A percentile compares a stretch with the other conserved stretches of the same genome.
Evolutionary conservation across 2,797 vertebrate species (phyloP).

Genomic region (Pantherophis alleghaniensis): DNA sequence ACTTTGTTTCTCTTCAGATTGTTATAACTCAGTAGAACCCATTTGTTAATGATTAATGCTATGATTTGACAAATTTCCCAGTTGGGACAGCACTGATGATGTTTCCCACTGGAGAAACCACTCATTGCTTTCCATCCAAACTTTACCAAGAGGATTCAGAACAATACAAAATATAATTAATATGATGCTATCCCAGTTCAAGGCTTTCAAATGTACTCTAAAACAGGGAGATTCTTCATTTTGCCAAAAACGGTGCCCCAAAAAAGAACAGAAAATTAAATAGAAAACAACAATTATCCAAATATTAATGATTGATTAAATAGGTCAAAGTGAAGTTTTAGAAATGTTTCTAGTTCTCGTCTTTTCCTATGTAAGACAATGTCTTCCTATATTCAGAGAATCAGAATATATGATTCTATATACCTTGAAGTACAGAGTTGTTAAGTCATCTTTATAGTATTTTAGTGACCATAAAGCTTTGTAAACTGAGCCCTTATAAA

Average conservation of each 20-base stretch:
- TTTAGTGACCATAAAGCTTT: not conserved
- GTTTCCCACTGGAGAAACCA: fast-evolving
- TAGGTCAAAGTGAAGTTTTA: slow-evolving; percentile 8
- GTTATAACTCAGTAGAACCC: not conserved
- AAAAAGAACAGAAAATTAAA: slow-evolving; percentile 30
- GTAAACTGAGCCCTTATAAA: not conserved
- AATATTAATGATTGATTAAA: slow-evolving; percentile 1
- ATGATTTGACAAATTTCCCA: fast-evolving
- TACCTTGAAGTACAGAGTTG: not conserved
- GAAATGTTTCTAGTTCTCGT: not conserved
- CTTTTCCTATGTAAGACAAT: not conserved
- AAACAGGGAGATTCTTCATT: slow-evolving; percentile 22
- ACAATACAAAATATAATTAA: slow-evolving; percentile 26
- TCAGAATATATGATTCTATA: not conserved
- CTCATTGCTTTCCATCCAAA: slow-evolving; percentile 16
- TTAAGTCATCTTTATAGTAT: not conserved
- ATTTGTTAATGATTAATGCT: not conserved
- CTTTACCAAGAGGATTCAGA: slow-evolving; percentile 18
- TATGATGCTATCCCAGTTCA: slow-evolving; percentile 22
- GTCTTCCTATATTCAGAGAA: not conserved
- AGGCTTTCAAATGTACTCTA: not conserved
- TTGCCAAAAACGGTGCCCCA: slow-evolving; percentile 17
- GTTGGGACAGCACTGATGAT: not conserved
- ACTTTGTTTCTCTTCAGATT: slow-evolving; percentile 15
- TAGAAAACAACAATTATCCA: slow-evolving; percentile 23